Percentiles rank a stretch among this genome's conserved stretches.
phyloP scores from a whole-genome alignment of 1,140 invertebrate species.

The Piezodorus guildinii region DNA sequence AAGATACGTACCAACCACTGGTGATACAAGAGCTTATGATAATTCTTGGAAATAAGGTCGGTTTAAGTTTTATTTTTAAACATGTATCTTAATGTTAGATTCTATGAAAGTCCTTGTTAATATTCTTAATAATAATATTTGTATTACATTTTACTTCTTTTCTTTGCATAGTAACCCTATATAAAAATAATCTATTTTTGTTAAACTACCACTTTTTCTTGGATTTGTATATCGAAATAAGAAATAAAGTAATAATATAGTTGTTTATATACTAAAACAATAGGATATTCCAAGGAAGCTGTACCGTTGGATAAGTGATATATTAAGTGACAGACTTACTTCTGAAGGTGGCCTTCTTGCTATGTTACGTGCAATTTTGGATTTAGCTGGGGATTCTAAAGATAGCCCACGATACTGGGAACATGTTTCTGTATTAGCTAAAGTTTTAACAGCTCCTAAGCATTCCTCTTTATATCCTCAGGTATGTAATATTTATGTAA shows the following conservation, averaged over 20 bases:
- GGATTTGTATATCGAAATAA: too few relatives aligned
- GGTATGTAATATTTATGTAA: not conserved
- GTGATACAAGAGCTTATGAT: slow-evolving; percentile 3
- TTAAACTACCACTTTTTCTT: too few relatives aligned
- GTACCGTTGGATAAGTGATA: not conserved
- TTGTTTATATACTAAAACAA: not conserved
- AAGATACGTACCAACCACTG: slow-evolving; percentile 5
- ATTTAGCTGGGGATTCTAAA: slow-evolving; percentile 4
- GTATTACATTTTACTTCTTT: too few relatives aligned
- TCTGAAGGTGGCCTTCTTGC: not conserved
- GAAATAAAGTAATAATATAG: too few relatives aligned
- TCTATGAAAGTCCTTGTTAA: too few relatives aligned
- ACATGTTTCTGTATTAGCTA: slow-evolving; percentile 1
- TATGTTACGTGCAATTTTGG: slow-evolving; percentile 1
- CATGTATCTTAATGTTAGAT: too few relatives aligned
- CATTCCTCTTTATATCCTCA: slow-evolving; percentile 2
- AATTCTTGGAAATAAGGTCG: slow-evolving; percentile 12
- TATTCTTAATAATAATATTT: too few relatives aligned
- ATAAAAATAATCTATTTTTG: too few relatives aligned
- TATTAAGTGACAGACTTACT: slow-evolving; percentile 9
- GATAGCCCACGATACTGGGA: slow-evolving; percentile 5
- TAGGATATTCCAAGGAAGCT: not conserved
- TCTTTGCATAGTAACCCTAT: too few relatives aligned
- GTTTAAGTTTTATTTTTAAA: not conserved
- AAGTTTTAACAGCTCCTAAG: not conserved